Evolutionary conservation across 2,888 invertebrate species (phyloP).

Genomic region (Eulithis testata): DNA sequence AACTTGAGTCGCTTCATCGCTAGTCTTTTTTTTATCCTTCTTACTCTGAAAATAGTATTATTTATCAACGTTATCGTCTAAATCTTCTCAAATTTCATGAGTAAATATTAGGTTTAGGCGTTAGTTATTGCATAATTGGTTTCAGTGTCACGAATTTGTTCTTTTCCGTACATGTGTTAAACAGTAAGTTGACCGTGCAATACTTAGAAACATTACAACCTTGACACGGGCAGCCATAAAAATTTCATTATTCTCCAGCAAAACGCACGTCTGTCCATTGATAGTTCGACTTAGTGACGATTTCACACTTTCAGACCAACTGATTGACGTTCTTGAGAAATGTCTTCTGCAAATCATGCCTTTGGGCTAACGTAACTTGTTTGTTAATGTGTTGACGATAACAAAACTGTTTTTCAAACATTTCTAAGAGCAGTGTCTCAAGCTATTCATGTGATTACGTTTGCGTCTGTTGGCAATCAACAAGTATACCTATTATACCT

Average conservation of each 20-base stretch:
- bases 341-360: conserved; percentile 2
- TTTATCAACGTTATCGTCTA: no score
- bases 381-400: conserved; percentile 1
- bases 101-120: conserved; percentile 3
- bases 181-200: background rate
- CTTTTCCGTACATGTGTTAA: background rate
- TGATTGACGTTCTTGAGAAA: background rate
- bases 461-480: conserved; percentile 13
- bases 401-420: conserved; percentile 18
- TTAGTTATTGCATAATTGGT: background rate
- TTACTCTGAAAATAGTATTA: conserved; percentile 55
- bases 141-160: background rate
- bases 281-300: no score
- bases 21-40: conserved; percentile 52
- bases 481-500: background rate
- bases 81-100: no score
- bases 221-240: conserved; percentile 48
- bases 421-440: conserved; percentile 3
- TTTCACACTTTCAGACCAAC: background rate
- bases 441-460: conserved; percentile 4
- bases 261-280: conserved; percentile 30
- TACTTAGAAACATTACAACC: conserved; percentile 42
- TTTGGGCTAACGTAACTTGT: background rate
- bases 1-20: conserved; percentile 59
- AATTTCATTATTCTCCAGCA: conserved; percentile 48